Evolutionary conservation across 1,140 invertebrate genomes (phyloP), one percentile per base, ranked within the genome.

Genomic region (Papilio polyxenes): DNA sequence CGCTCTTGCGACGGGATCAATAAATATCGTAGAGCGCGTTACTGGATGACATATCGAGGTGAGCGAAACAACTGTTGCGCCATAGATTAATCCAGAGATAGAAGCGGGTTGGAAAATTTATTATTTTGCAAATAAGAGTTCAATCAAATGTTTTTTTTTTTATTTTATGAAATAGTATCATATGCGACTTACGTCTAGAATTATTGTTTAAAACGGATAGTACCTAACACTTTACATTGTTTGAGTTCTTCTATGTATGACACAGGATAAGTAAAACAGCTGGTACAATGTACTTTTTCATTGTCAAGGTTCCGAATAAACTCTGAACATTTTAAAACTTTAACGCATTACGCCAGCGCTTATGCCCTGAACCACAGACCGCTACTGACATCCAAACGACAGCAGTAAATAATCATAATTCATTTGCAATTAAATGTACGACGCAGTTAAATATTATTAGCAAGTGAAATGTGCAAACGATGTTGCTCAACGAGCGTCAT

Each of bases 401-500:
- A 86, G 81, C 85, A 80, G 85, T 87, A 89, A 89, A 92, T 91
- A 89, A 89, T 89, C 88, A 91, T 90, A 92, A 92, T 90, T 92
- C 89, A 92, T 89, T 91, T 80, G 87, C 88, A 91, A 91, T 92
- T 90, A 90, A 89, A 89, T 86, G 80, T 53, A 81, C 75, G 72
- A 82, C 83, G 82, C 81, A 86, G 87, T 86, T 85, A 87, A 88
- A 86, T 86, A 85, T 87, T 83, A 83, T 75, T 81, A 84, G 85
- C 81, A 85, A 86, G 84, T 85, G 84, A 86, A 87, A 89, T 83
- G 86, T 84, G 85, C 85, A 87, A 90, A 89, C 87, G 80, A 86
- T 83, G 83, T 84, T 85, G 87, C 84, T 86, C 85, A 87, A 91
- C 88, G 84, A 83, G 82, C 83, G 56, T 80, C 83, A 80, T 84